A percentile compares a stretch with the other conserved stretches of the same genome.
phyloP scores from a whole-genome alignment of 1,140 invertebrate genomes.

The Lordiphosa clarofinis region DNA sequence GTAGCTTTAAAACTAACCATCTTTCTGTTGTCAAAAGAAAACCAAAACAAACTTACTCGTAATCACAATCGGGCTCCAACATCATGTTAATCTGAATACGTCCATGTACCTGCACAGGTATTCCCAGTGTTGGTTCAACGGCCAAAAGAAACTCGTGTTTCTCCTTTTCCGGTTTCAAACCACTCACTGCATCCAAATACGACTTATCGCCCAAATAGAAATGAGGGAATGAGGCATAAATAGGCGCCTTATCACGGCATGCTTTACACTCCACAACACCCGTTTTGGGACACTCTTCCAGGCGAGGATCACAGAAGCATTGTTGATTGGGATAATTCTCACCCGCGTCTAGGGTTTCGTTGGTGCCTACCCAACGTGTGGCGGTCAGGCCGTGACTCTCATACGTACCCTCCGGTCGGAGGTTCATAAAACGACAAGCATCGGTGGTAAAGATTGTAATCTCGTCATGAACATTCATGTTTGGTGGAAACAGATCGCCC shows the following conservation, averaged over 20 bases:
- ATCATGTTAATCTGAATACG: conserved; percentile 88
- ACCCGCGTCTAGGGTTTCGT: conserved; percentile 85
- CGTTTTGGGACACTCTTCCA: conserved; percentile 79
- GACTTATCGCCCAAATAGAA: conserved; percentile 89
- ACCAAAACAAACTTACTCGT: conserved; percentile 81
- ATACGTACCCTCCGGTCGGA: conserved; percentile 60
- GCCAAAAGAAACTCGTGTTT: conserved; percentile 86
- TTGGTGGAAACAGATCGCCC: conserved; percentile 89
- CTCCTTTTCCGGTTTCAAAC: conserved; percentile 85
- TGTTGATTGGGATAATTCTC: conserved; percentile 82
- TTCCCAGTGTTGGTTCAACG: conserved; percentile 86
- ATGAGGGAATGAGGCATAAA: conserved; percentile 92
- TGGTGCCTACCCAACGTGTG: conserved; percentile 82
- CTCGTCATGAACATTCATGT: conserved; percentile 81
- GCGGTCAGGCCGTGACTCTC: conserved; percentile 81
- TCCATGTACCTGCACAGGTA: conserved; percentile 85
- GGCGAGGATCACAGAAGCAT: conserved; percentile 81
- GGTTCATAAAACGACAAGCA: conserved; percentile 83
- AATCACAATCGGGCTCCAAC: conserved; percentile 81
- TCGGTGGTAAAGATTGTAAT: conserved; percentile 86
- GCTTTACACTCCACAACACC: conserved; percentile 85
- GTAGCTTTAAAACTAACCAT: too few species aligned
- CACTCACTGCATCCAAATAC: conserved; percentile 84
- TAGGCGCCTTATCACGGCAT: conserved; percentile 87
- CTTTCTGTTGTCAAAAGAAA: too few species aligned